phyloP scores from a whole-genome alignment of 2,888 invertebrate genomes.

The Latrodectus hesperus region DNA sequence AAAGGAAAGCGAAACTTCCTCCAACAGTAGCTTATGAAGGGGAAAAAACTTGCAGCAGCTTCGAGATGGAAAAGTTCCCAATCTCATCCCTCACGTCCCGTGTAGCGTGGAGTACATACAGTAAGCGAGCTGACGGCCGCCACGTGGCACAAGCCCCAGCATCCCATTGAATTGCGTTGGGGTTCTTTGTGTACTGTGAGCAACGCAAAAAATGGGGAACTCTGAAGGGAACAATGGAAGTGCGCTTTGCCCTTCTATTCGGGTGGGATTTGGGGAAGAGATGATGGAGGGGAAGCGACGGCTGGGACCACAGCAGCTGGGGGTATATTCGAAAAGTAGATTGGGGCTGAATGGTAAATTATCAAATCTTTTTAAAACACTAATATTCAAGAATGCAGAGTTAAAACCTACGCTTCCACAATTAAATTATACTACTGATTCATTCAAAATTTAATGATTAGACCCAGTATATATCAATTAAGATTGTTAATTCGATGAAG shows the following conservation, averaged over 20 bases:
- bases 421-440: too few relatives aligned
- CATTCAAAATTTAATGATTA: too few relatives aligned
- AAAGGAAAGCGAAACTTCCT: slow-evolving; percentile 58
- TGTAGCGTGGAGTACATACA: neutral
- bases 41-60: slow-evolving; percentile 19
- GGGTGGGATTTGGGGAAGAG: slow-evolving; percentile 11
- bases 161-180: slow-evolving; percentile 47
- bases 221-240: slow-evolving; percentile 37
- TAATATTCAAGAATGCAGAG: neutral
- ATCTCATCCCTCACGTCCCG: neutral
- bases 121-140: slow-evolving; percentile 60
- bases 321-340: neutral
- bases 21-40: neutral
- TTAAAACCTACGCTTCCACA: neutral
- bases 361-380: too few relatives aligned
- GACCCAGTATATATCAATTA: too few relatives aligned
- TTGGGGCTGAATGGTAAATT: too few relatives aligned
- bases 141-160: slow-evolving; percentile 60
- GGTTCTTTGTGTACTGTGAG: slow-evolving; percentile 46
- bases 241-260: slow-evolving; percentile 13
- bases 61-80: slow-evolving; percentile 25
- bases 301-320: slow-evolving; percentile 38
- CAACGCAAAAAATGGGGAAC: neutral
- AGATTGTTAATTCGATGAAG: too few relatives aligned
- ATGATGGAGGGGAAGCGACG: neutral